Conservation (phyloP, 2,113 vertebrate genomes). For the Planiliza haematocheilus region DNA sequence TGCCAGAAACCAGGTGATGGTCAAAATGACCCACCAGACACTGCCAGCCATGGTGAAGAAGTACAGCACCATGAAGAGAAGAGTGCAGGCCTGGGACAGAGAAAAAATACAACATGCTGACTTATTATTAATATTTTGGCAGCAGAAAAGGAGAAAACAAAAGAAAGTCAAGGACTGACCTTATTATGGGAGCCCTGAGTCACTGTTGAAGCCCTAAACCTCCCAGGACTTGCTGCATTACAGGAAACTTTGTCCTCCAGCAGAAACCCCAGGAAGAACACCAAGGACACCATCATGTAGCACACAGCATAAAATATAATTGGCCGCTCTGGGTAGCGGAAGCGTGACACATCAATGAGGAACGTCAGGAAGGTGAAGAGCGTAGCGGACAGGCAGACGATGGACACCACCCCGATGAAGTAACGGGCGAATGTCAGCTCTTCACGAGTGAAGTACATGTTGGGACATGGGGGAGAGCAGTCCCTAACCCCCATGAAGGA, state of each 20-base stretch:
- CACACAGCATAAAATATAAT: constrained; percentile 99
- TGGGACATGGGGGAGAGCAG: constrained; percentile 96
- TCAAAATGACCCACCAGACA: constrained; percentile 99
- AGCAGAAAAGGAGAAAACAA: not conserved
- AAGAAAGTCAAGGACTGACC: constrained; percentile 28
- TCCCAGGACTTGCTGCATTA: constrained; percentile 88
- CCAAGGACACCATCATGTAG: constrained; percentile 99
- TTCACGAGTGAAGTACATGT: constrained; percentile 95
- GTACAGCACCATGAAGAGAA: constrained; percentile 98
- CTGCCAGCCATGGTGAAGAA: constrained; percentile 99
- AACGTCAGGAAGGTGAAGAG: constrained; percentile 98
- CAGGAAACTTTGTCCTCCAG: constrained; percentile 94
- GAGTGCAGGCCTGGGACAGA: constrained; percentile 87
- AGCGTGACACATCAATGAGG: constrained; percentile 95
- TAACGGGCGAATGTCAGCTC: constrained; percentile 95
- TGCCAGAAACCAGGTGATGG: constrained; percentile 99
- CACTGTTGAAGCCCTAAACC: constrained; percentile 91
- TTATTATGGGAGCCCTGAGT: constrained; percentile 98
- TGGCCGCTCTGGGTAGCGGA: constrained; percentile 96
- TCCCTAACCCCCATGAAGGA: constrained; percentile 93
- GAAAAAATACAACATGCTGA: too few species aligned
- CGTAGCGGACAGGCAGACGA: constrained; percentile 96
- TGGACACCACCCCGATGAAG: constrained; percentile 96
- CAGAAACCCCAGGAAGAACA: constrained; percentile 97
- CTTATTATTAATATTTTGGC: fast-evolving